phyloP scores from a whole-genome alignment of 2,113 vertebrate genomes.

The Dasyornis broadbenti region DNA sequence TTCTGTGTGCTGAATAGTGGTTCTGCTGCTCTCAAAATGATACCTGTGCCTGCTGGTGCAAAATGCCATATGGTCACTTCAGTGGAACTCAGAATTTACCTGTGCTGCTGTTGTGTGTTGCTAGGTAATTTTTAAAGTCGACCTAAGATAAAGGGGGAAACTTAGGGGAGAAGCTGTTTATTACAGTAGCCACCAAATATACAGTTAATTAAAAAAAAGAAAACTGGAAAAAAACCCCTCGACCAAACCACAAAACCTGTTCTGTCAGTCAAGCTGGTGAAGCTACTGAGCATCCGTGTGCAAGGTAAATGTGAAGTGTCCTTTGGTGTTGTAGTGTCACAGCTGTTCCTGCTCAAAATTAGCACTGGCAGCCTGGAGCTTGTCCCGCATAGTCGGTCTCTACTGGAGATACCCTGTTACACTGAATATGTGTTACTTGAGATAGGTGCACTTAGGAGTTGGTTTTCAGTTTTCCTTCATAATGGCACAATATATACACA shows the following conservation, averaged over 20 bases:
- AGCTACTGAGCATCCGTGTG: neutral
- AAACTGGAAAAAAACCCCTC: neutral
- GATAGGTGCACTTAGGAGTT: neutral
- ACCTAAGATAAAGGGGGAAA: neutral
- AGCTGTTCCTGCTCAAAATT: neutral
- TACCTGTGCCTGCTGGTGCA: neutral
- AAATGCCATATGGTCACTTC: neutral
- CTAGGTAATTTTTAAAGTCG: conserved; percentile 37
- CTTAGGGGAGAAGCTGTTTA: neutral
- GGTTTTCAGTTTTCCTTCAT: neutral
- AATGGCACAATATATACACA: neutral
- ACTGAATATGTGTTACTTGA: accelerated
- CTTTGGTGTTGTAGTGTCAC: accelerated
- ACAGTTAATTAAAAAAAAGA: neutral
- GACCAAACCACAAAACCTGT: neutral
- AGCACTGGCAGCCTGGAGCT: neutral
- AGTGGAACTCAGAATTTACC: neutral
- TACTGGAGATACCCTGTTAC: neutral
- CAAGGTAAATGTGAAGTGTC: neutral
- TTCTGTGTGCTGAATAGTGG: conserved; percentile 26
- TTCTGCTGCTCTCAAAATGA: neutral
- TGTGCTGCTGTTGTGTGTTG: neutral
- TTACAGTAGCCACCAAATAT: neutral
- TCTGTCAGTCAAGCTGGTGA: neutral
- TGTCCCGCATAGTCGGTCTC: accelerated